Base-by-base conservation (phyloP, 2,888 invertebrate genomes). In the Hemicrepidius hirtus region DNA sequence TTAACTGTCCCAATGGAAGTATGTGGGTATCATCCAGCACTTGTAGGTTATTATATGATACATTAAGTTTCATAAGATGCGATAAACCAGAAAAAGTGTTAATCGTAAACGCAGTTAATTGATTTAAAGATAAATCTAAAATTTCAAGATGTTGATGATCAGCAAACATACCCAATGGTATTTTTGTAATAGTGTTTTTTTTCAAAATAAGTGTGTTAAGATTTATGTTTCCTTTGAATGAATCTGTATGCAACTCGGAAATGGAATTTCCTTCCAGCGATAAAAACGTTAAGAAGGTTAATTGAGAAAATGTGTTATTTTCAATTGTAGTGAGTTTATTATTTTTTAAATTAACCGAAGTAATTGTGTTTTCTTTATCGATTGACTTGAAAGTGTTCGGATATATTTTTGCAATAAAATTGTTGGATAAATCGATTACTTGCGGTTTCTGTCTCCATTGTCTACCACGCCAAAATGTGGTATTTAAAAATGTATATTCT, bases 31-130 rank as follows among this genome's bases (percentile, higher is more conserved):
- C 50, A 16, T 66, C 64, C 0, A 74, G 35, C 10, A 28, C 16
- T 46, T 16, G 40, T 1, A 74, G 60, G 40, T 62, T 60, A 35
- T 74, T 74, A 16, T 67, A 44, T 10, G 74, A 67, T 10, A 74
- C 37, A 12, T 74, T 68, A 10, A 74, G 28, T 35, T 59, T 53
- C 3, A 24, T 13, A 3, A 74, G 40, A 9, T 55, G n/a, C 1
- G 37, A 20, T 20, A 74, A 63, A 7, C 74, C 74, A 7, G 71
- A 49, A 55, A 74, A 74, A 3, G 55, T 44, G 13, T 59, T 46
- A 21, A 21, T 6, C 1, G 60, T 6, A 24, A 74, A 57, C 1
- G 28, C 41, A 1, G 46, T 63, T 37, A 74, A 20, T 0, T 35
- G 10, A 44, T 74, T 74, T 6, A 18, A 0, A 16, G 66, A 53